Conservation (phyloP, 1,140 invertebrate species). For the Euwallacea fornicatus region DNA sequence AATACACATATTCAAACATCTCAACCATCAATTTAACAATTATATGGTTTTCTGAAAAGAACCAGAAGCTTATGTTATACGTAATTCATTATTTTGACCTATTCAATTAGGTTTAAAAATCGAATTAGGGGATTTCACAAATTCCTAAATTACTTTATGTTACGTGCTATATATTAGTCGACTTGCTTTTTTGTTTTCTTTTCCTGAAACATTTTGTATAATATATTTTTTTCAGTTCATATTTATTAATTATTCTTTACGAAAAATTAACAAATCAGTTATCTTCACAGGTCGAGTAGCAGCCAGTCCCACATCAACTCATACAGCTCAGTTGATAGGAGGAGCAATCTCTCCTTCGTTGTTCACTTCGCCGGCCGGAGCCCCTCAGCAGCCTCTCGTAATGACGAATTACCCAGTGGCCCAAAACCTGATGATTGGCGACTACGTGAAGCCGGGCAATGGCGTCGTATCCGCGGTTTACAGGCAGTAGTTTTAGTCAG, state of each 20-base stretch:
- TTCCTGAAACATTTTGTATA: background rate
- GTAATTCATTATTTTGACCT: no score
- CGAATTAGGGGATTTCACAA: no score
- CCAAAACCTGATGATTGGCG: constrained; percentile 78
- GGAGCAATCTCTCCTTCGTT: constrained; percentile 72
- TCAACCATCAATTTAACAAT: no score
- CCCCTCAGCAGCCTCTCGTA: constrained; percentile 60
- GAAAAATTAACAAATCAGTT: no score
- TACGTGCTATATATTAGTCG: no score
- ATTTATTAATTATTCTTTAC: background rate
- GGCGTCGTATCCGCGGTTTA: constrained; percentile 51
- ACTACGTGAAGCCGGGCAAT: constrained; percentile 66
- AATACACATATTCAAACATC: no score
- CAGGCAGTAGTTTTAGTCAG: constrained; percentile 34
- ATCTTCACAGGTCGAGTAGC: constrained; percentile 55
- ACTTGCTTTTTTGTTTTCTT: no score
- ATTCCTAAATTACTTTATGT: no score
- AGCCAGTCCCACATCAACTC: constrained; percentile 64
- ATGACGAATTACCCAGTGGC: constrained; percentile 72
- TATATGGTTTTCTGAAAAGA: no score
- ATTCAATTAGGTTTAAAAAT: no score
- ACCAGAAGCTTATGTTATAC: no score
- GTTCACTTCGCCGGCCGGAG: constrained; percentile 55
- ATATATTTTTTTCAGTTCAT: background rate
- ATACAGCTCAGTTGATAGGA: constrained; percentile 69